Percentiles rank a stretch among this genome's conserved stretches.
phyloP scores from a whole-genome alignment of 2,797 vertebrate species.

The Poeciliopsis turneri region DNA sequence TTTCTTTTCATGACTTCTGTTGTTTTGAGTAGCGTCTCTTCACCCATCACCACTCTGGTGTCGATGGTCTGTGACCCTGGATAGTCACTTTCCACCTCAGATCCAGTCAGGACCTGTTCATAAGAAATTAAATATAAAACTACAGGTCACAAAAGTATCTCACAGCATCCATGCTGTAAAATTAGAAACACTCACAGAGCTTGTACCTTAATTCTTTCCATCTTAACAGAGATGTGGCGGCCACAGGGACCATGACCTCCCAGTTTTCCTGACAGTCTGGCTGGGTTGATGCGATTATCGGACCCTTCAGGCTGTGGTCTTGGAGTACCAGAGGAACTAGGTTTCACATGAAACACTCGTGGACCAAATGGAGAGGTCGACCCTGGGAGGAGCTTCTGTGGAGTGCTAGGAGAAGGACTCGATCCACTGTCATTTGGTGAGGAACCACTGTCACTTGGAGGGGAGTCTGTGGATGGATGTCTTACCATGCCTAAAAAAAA shows the following conservation, averaged over 20 bases:
- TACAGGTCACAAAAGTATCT: background rate
- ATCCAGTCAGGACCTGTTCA: constrained; percentile 78
- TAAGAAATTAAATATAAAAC: constrained; percentile 32
- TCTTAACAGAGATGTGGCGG: constrained; percentile 81
- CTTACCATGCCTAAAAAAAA: constrained; percentile 80
- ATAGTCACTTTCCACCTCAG: constrained; percentile 83
- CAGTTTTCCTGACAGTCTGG: constrained; percentile 75
- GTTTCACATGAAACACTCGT: constrained; percentile 74
- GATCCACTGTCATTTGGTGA: constrained; percentile 83
- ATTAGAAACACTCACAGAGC: constrained; percentile 13
- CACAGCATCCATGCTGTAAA: background rate
- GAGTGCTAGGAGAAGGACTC: constrained; percentile 81
- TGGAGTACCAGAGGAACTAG: constrained; percentile 75
- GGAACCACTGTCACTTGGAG: constrained; percentile 83
- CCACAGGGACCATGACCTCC: constrained; percentile 80
- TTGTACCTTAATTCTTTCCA: constrained; percentile 78
- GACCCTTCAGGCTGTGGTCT: constrained; percentile 92
- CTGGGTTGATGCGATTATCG: constrained; percentile 63
- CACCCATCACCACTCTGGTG: constrained; percentile 92
- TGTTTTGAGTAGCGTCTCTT: constrained; percentile 85
- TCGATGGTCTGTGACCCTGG: constrained; percentile 83
- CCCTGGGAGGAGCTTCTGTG: constrained; percentile 81
- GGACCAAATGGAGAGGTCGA: constrained; percentile 80
- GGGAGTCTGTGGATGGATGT: constrained; percentile 81
- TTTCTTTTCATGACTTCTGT: constrained; percentile 72